phyloP scores from a whole-genome alignment of 2,888 invertebrate species.

The Apamea epomidion region DNA sequence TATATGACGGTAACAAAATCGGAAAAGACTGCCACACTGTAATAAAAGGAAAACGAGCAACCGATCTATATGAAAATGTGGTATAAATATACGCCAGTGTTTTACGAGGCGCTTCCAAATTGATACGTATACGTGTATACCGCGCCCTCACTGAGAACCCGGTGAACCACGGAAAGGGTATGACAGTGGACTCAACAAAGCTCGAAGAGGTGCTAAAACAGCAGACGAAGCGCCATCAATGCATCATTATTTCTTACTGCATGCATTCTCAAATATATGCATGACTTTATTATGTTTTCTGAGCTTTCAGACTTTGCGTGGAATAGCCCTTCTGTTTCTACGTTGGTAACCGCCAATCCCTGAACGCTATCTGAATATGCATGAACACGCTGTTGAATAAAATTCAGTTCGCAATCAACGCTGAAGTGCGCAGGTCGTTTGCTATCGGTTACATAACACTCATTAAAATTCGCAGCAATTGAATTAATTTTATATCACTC shows the following conservation, averaged over 20 bases:
- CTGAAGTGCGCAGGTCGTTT: slow-evolving; percentile 35
- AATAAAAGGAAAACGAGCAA: slow-evolving; percentile 35
- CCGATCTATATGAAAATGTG: slow-evolving; percentile 46
- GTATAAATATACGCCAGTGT: slow-evolving; percentile 31
- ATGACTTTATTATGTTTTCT: neutral
- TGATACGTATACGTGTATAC: slow-evolving; percentile 24
- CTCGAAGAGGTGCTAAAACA: neutral
- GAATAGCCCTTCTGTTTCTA: slow-evolving; percentile 16
- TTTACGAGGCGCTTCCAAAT: slow-evolving; percentile 48
- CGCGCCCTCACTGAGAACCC: slow-evolving; percentile 15
- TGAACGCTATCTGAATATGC: slow-evolving; percentile 55
- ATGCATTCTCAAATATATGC: neutral
- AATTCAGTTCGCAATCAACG: slow-evolving; percentile 54
- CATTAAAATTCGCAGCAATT: slow-evolving; percentile 25
- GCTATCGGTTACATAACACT: slow-evolving; percentile 25
- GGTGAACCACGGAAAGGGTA: slow-evolving; percentile 9
- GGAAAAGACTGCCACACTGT: slow-evolving; percentile 20
- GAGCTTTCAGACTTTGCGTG: neutral
- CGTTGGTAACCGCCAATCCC: slow-evolving; percentile 7
- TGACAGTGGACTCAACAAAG: neutral
- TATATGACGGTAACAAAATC: slow-evolving; percentile 6
- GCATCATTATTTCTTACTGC: neutral
- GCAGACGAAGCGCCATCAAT: neutral
- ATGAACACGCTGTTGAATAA: slow-evolving; percentile 48
- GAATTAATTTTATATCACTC: slow-evolving; percentile 23